Conservation (phyloP, 2,113 vertebrate genomes). For the Brachyhypopomus occidentalis region DNA sequence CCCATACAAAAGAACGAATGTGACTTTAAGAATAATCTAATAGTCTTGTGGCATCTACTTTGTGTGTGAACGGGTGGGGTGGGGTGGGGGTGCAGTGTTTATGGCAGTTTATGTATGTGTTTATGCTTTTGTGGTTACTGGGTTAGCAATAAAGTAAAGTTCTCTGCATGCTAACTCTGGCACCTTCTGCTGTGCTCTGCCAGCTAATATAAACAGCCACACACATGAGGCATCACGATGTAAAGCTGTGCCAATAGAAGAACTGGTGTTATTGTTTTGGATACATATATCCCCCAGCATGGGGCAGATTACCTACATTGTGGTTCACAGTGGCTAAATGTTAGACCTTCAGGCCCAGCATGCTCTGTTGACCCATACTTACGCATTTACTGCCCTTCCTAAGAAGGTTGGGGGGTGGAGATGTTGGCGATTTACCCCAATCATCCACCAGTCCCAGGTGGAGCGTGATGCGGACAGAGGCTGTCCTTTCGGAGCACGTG, state of each 20-base stretch:
- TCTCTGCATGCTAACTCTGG: not conserved
- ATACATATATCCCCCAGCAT: not conserved
- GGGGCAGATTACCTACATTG: not conserved
- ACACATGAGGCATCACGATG: not conserved
- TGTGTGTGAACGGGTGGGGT: conserved; percentile 13
- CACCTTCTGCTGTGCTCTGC: conserved; percentile 40
- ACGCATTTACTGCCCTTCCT: not conserved
- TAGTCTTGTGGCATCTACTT: too few relatives aligned
- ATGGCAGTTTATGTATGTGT: conserved; percentile 15
- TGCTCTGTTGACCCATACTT: not conserved
- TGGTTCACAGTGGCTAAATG: not conserved
- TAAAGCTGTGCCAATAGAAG: not conserved
- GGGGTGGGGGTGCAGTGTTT: not conserved
- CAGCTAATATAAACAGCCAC: not conserved
- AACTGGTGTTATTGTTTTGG: not conserved
- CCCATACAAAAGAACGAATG: too few relatives aligned
- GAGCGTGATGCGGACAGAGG: conserved; percentile 22
- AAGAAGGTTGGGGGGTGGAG: not conserved
- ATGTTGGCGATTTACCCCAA: not conserved
- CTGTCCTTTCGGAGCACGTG: conserved; percentile 16
- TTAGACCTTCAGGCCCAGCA: not conserved
- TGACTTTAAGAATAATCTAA: too few relatives aligned
- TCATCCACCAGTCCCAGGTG: not conserved
- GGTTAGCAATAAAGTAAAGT: not conserved
- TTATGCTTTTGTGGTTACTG: not conserved